These are phyloP conservation scores for Caenorhabditis macrosperma DNA, from an alignment of 2,888 invertebrate genomes.

Conservation along the genomic window DNA sequence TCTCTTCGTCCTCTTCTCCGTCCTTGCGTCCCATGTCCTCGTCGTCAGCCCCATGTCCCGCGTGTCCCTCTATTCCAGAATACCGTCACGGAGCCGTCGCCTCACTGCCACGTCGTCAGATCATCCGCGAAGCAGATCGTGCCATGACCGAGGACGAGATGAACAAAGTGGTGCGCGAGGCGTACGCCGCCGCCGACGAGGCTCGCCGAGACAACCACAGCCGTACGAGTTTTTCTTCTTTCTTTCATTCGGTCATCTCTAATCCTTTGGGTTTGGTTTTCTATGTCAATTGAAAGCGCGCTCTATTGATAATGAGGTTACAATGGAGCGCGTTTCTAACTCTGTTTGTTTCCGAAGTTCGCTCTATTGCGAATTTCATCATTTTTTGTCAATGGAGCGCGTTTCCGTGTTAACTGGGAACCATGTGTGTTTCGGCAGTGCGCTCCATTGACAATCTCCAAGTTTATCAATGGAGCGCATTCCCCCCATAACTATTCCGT, in stretches of 20 bases:
- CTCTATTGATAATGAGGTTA: no score
- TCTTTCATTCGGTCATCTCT: background rate
- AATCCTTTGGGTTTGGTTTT: no score
- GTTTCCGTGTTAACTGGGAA: no score
- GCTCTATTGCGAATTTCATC: no score
- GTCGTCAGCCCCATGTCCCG: background rate
- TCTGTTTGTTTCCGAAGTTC: no score
- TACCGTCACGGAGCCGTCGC: conserved; percentile 54
- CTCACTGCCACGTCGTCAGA: conserved; percentile 62
- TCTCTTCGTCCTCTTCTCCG: conserved; percentile 1
- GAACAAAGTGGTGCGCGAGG: conserved; percentile 70
- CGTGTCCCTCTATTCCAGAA: conserved; percentile 38
- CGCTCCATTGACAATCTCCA: no score
- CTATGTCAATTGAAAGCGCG: no score
- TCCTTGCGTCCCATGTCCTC: background rate
- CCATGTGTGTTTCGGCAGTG: background rate
- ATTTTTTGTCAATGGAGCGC: no score
- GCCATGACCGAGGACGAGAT: conserved; percentile 71
- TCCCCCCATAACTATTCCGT: no score
- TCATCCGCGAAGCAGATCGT: conserved; percentile 63
- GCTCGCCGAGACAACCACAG: conserved; percentile 62
- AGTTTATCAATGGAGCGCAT: background rate
- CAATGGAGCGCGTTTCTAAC: no score
- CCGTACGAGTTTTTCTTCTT: conserved; percentile 48
- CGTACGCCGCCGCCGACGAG: conserved; percentile 73